Conservation (phyloP, 2,113 vertebrate genomes). For the Jacana jacana region DNA sequence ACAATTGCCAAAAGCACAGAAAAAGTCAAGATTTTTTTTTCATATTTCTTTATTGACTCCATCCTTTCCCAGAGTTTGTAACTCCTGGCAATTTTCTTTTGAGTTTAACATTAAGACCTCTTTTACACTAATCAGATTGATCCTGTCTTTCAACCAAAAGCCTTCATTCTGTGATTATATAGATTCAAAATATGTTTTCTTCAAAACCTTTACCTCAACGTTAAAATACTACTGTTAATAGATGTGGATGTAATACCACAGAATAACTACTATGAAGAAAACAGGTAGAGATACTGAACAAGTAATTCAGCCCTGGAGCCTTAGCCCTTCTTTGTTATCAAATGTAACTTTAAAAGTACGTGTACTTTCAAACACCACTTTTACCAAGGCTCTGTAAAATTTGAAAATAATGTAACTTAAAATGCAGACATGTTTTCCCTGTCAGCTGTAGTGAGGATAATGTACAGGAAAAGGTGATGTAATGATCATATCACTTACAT, state of each 20-base stretch:
- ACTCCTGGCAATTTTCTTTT: neutral
- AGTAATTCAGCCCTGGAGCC: neutral
- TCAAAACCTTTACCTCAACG: neutral
- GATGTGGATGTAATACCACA: neutral
- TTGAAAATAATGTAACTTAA: conserved; percentile 11
- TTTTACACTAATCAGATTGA: neutral
- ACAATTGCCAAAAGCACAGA: neutral
- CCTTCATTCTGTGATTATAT: neutral
- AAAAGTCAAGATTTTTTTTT: neutral
- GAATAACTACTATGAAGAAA: neutral
- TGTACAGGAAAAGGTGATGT: conserved; percentile 91
- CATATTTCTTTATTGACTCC: neutral
- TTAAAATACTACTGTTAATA: neutral
- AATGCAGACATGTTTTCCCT: conserved; percentile 68
- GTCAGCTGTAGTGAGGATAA: conserved; percentile 80
- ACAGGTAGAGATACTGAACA: neutral
- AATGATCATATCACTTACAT: conserved; percentile 92
- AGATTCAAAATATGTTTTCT: neutral
- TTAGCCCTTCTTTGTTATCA: neutral
- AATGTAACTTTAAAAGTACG: neutral
- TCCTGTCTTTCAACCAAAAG: neutral
- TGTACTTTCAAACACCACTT: neutral
- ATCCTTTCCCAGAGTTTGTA: neutral
- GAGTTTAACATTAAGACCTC: neutral
- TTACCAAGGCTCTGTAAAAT: conserved; percentile 15